A percentile compares a stretch with the other conserved stretches of the same genome.
phyloP scores from a whole-genome alignment of 2,113 vertebrate species.

The Serilophus lunatus region DNA sequence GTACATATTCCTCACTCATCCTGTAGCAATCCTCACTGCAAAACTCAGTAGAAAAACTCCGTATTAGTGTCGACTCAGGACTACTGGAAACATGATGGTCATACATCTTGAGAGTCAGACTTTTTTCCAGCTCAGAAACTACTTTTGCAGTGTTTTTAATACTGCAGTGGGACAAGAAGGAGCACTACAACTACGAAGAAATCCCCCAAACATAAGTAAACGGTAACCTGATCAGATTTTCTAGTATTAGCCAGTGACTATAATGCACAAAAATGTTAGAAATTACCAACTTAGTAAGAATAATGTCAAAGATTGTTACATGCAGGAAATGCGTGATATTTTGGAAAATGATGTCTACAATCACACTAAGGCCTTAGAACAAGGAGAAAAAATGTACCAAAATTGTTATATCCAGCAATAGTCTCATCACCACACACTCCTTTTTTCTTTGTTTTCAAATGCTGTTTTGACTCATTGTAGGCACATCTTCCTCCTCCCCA shows the following conservation, averaged over 20 bases:
- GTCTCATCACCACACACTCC: background rate
- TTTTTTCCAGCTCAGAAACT: background rate
- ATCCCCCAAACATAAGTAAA: background rate
- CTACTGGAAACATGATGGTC: background rate
- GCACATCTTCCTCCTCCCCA: accelerated
- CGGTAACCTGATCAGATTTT: background rate
- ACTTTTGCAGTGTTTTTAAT: background rate
- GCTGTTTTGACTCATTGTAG: background rate
- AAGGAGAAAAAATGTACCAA: background rate
- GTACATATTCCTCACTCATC: accelerated
- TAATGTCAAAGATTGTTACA: background rate
- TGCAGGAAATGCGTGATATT: background rate
- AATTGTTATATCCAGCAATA: background rate
- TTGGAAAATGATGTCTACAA: background rate
- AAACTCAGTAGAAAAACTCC: background rate
- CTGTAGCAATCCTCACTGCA: background rate
- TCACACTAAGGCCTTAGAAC: background rate
- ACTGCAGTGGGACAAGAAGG: background rate
- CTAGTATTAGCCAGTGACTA: background rate
- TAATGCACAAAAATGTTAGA: background rate
- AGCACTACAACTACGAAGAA: background rate
- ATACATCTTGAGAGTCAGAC: accelerated
- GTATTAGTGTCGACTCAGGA: accelerated
- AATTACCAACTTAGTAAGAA: background rate
- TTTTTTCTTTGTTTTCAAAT: background rate